phyloP scores from a whole-genome alignment of 2,888 invertebrate genomes.

The Cheilosia impressa region DNA sequence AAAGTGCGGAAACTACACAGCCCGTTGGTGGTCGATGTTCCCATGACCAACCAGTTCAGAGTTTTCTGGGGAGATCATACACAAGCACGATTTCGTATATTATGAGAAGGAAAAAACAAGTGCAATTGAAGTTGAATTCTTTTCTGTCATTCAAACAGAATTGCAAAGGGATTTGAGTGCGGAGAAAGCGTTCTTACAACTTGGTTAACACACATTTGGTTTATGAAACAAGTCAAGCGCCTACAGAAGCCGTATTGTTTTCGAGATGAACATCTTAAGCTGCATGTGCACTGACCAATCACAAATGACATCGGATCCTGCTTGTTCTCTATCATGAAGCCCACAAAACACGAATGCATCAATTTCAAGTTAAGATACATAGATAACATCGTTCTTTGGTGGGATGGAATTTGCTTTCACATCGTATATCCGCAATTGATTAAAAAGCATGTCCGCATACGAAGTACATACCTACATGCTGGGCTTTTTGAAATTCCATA shows the following conservation, averaged over 20 bases:
- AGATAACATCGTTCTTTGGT: constrained; percentile 4
- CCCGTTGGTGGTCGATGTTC: constrained; percentile 1
- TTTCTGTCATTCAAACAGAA: constrained; percentile 14
- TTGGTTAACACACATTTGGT: constrained; percentile 25
- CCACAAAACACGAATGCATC: constrained; percentile 30
- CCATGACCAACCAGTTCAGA: not conserved
- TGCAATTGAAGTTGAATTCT: constrained; percentile 19
- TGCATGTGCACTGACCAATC: constrained; percentile 20
- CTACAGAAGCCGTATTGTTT: constrained; percentile 33
- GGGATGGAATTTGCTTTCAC: not conserved
- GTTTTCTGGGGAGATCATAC: not conserved
- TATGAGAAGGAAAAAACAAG: not conserved
- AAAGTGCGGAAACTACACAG: not conserved
- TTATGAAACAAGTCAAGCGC: constrained; percentile 30
- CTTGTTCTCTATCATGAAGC: not conserved
- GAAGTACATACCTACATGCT: not conserved
- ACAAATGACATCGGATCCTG: constrained; percentile 37
- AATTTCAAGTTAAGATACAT: constrained; percentile 15
- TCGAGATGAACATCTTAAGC: constrained; percentile 34
- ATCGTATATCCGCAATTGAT: constrained; percentile 31
- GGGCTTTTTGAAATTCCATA: constrained; percentile 43
- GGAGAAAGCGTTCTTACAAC: constrained; percentile 1
- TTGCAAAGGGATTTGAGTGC: not conserved
- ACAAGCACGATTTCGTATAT: constrained; percentile 13
- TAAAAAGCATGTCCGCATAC: constrained; percentile 18